These are phyloP conservation scores for Anoplius nigerrimus DNA, from an alignment of 2,888 invertebrate genomes.

Conservation along the genomic window DNA sequence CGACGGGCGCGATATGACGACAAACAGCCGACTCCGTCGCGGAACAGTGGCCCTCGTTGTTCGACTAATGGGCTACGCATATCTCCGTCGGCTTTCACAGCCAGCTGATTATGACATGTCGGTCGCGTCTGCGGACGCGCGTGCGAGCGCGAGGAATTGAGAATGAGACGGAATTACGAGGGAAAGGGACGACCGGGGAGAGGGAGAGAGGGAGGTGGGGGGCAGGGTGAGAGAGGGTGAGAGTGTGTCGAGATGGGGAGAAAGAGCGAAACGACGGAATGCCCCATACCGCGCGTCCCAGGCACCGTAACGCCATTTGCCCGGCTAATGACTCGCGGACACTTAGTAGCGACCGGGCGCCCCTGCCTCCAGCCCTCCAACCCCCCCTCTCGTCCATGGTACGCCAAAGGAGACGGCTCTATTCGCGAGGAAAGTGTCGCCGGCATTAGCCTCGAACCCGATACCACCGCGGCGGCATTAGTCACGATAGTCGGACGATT, in stretches of 20 bases:
- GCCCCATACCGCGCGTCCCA: slow-evolving; percentile 67
- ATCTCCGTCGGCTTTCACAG: slow-evolving; percentile 71
- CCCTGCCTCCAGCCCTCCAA: slow-evolving; percentile 14
- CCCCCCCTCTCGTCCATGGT: not conserved
- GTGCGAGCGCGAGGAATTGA: slow-evolving; percentile 8
- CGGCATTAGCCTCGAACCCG: slow-evolving; percentile 5
- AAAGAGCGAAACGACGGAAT: slow-evolving; percentile 26
- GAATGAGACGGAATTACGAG: no score
- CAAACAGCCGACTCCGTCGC: slow-evolving; percentile 47
- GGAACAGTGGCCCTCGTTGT: slow-evolving; percentile 66
- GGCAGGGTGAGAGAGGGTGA: not conserved
- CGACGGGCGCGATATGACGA: slow-evolving; percentile 41
- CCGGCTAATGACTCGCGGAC: slow-evolving; percentile 73
- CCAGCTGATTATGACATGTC: slow-evolving; percentile 74
- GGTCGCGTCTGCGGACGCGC: slow-evolving; percentile 62
- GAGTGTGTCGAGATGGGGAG: slow-evolving; percentile 18
- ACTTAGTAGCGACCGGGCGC: slow-evolving; percentile 45
- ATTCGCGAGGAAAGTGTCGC: slow-evolving; percentile 32
- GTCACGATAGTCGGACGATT: slow-evolving; percentile 1
- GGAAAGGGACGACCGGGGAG: no score
- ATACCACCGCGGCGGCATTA: not conserved
- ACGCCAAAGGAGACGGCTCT: slow-evolving; percentile 28
- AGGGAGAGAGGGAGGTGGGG: no score
- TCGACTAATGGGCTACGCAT: slow-evolving; percentile 72
- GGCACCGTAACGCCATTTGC: slow-evolving; percentile 72